phyloP scores from a whole-genome alignment of 2,888 invertebrate species.

The Scaptodrosophila latifasciaeformis region DNA sequence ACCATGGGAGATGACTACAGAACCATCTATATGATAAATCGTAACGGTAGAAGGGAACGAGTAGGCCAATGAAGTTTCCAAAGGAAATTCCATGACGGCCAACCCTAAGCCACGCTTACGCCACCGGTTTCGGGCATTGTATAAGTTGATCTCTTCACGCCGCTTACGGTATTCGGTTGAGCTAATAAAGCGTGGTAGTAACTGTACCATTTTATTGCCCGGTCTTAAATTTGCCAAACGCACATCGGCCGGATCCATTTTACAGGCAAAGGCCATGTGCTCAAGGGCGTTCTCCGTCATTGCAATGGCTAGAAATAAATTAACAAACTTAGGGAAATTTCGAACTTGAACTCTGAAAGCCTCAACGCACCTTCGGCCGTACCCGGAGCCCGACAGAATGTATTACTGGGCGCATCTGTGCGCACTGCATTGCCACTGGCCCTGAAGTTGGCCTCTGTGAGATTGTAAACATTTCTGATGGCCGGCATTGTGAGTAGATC shows the following conservation, averaged over 20 bases:
- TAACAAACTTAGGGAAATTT: too few relatives aligned
- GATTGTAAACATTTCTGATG: constrained; percentile 79
- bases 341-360: too few relatives aligned
- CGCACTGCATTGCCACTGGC: constrained; percentile 80
- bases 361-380: constrained; percentile 81
- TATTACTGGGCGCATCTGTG: constrained; percentile 82
- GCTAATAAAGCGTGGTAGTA: constrained; percentile 77
- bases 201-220: constrained; percentile 72
- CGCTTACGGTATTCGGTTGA: constrained; percentile 78
- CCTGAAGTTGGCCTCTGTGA: constrained; percentile 80
- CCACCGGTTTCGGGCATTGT: constrained; percentile 85
- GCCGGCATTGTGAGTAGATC: constrained; percentile 60
- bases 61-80: constrained; percentile 76
- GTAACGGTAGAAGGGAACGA: constrained; percentile 79
- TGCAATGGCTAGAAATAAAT: too few relatives aligned
- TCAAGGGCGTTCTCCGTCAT: constrained; percentile 82
- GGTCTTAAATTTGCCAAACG: constrained; percentile 77
- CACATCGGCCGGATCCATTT: constrained; percentile 79
- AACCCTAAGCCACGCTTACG: constrained; percentile 84
- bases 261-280: constrained; percentile 78
- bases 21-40: constrained; percentile 83
- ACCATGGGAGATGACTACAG: constrained; percentile 83
- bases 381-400: constrained; percentile 81
- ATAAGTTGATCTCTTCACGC: constrained; percentile 77
- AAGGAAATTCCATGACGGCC: constrained; percentile 82